phyloP scores from a whole-genome alignment of 2,797 vertebrate genomes.

The Lacerta agilis region DNA sequence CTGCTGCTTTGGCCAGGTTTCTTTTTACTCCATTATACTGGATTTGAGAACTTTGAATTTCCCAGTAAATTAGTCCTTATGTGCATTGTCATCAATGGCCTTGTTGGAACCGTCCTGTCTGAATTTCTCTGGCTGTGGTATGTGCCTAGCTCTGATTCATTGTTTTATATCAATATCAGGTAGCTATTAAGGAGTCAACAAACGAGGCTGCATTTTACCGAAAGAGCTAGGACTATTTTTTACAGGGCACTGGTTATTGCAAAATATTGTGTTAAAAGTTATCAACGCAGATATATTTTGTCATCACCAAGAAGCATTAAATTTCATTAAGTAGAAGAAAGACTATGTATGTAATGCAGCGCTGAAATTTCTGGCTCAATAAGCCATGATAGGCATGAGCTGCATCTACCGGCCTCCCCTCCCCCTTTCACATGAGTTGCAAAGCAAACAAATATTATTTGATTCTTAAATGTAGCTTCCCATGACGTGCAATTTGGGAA shows the following conservation, averaged over 20 bases:
- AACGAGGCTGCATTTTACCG: background rate
- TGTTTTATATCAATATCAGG: background rate
- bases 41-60: constrained; percentile 94
- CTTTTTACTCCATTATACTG: constrained; percentile 94
- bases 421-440: too few species aligned
- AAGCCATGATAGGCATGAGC: background rate
- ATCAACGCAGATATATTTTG: background rate
- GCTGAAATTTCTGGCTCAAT: background rate
- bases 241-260: background rate
- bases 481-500: background rate
- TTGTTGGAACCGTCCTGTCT: constrained; percentile 94
- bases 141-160: constrained; percentile 59
- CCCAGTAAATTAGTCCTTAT: constrained; percentile 93
- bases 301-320: background rate
- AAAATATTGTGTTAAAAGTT: background rate
- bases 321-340: background rate
- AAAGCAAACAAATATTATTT: too few species aligned
- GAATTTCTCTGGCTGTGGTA: constrained; percentile 99
- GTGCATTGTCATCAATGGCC: constrained; percentile 95
- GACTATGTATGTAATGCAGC: background rate
- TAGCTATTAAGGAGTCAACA: background rate
- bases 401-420: background rate
- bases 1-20: constrained; percentile 97
- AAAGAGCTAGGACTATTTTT: background rate
- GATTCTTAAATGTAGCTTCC: background rate